A percentile compares a stretch with the other conserved stretches of the same genome.
Evolutionary conservation across 2,888 invertebrate genomes (phyloP).

Genomic region (Galerucella nymphaeae): DNA sequence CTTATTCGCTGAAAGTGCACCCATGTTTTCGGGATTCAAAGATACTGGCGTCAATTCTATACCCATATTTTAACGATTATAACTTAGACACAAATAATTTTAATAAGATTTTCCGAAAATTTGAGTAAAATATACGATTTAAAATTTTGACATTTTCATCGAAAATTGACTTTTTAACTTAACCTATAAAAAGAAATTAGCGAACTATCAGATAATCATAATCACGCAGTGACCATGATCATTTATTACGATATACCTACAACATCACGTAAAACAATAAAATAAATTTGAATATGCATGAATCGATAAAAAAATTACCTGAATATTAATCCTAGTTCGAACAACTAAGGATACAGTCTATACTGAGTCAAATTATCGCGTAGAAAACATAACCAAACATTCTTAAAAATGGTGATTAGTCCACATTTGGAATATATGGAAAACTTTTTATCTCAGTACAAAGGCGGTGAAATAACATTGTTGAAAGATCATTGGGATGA

Average conservation of each 20-base stretch:
- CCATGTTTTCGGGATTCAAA: constrained; percentile 60
- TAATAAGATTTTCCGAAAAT: neutral
- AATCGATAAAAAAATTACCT: neutral
- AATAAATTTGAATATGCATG: neutral
- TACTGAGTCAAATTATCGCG: neutral
- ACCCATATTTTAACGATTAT: constrained; percentile 16
- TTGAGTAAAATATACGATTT: neutral
- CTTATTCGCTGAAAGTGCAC: constrained; percentile 58
- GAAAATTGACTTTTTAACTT: too few relatives aligned
- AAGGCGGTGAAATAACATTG: constrained; percentile 52
- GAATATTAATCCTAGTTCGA: neutral
- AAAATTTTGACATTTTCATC: neutral
- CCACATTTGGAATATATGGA: constrained; percentile 40
- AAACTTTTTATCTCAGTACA: constrained; percentile 46
- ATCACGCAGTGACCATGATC: too few relatives aligned
- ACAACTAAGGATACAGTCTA: neutral
- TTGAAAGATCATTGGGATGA: constrained; percentile 50
- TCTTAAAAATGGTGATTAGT: neutral
- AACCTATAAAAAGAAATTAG: too few relatives aligned
- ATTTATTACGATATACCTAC: too few relatives aligned
- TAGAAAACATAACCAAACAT: neutral
- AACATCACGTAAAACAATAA: neutral
- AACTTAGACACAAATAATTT: neutral
- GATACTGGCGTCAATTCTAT: constrained; percentile 49
- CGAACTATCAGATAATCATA: too few relatives aligned